Percentiles rank a stretch among this genome's conserved stretches.
phyloP scores from a whole-genome alignment of 2,113 vertebrate species.

The Menidia beryllina region DNA sequence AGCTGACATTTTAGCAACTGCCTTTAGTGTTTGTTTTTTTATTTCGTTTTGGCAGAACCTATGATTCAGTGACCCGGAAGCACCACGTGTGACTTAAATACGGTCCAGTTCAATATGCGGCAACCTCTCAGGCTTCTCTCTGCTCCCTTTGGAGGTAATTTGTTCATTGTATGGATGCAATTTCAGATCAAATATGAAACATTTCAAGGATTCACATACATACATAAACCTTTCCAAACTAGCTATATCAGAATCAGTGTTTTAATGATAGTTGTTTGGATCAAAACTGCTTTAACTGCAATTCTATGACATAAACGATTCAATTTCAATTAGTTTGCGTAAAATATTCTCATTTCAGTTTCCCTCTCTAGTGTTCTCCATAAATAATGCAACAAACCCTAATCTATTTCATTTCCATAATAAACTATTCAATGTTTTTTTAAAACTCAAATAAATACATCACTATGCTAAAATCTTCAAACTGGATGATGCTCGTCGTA shows the following conservation, averaged over 20 bases:
- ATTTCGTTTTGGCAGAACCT: conserved; percentile 7
- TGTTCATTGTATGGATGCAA: conserved; percentile 10
- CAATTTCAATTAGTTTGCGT: no score
- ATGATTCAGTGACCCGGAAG: not conserved
- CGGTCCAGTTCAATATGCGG: conserved; percentile 3
- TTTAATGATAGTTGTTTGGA: not conserved
- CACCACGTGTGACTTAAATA: not conserved
- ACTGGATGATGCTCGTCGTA: no score
- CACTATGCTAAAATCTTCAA: no score
- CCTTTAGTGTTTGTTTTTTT: conserved; percentile 4
- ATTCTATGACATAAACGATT: no score
- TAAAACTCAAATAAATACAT: no score
- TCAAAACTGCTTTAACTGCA: not conserved
- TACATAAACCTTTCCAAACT: not conserved
- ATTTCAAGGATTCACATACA: not conserved
- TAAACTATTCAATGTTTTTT: no score
- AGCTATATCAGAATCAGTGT: not conserved
- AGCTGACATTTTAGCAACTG: conserved; percentile 33
- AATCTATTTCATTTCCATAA: no score
- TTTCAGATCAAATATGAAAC: conserved; percentile 17
- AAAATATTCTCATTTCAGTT: no score
- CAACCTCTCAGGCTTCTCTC: conserved; percentile 11
- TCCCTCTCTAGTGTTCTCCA: no score
- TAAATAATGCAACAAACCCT: no score
- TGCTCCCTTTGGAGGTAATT: not conserved